These are phyloP conservation scores for Orthosia cruda DNA, from an alignment of 2,888 invertebrate species.

Conservation along the genomic window DNA sequence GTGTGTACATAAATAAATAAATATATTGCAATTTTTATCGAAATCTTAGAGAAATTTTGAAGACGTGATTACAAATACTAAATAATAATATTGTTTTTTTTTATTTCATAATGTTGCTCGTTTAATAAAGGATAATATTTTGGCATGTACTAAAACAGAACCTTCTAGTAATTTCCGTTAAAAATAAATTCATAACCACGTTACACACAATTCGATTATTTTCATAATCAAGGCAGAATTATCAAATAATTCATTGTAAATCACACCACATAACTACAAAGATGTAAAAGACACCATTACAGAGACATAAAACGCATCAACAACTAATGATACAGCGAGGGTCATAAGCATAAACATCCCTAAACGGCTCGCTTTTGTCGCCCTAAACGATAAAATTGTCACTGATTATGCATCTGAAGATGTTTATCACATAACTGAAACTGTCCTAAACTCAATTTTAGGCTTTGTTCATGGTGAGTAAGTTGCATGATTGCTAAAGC, in stretches of 20 bases:
- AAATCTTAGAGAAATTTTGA: too few species aligned
- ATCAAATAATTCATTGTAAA: neutral
- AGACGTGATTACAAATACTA: too few species aligned
- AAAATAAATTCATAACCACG: too few species aligned
- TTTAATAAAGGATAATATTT: too few species aligned
- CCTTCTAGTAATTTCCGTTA: too few species aligned
- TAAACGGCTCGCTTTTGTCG: conserved; percentile 29
- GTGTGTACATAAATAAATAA: too few species aligned
- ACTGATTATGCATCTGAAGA: conserved; percentile 44
- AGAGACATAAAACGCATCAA: conserved; percentile 28
- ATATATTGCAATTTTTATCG: too few species aligned
- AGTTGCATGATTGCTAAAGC: neutral
- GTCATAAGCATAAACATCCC: conserved; percentile 29
- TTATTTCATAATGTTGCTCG: too few species aligned
- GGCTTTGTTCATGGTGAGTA: neutral
- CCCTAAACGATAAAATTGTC: conserved; percentile 44
- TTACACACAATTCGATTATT: too few species aligned
- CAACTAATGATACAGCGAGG: conserved; percentile 28
- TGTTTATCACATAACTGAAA: conserved; percentile 14
- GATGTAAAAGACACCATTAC: conserved; percentile 13
- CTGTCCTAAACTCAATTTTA: neutral
- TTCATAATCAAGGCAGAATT: neutral
- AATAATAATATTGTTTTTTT: too few species aligned
- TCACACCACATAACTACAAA: conserved; percentile 8
- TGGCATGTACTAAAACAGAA: too few species aligned